Conservation (phyloP, 1,140 invertebrate species). For the Drosophila lacertosa region DNA sequence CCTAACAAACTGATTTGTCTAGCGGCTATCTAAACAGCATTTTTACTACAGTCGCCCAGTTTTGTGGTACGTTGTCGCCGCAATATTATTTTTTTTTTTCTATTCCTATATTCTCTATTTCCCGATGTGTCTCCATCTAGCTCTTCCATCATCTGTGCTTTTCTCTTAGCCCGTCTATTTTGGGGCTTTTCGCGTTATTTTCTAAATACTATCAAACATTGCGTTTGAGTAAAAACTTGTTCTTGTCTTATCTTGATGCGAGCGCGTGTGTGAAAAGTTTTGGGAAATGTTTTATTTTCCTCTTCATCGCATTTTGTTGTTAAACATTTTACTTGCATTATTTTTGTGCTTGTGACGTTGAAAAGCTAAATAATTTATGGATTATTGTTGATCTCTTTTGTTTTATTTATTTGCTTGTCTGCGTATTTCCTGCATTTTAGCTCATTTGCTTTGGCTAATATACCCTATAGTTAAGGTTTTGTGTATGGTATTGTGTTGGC, state of each 20-base stretch:
- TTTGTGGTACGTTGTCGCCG: conserved; percentile 30
- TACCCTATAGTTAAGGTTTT: no score
- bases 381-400: not conserved
- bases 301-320: conserved; percentile 59
- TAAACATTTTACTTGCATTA: conserved; percentile 49
- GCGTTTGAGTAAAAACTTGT: conserved; percentile 18
- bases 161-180: conserved; percentile 54
- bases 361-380: conserved; percentile 15
- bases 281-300: conserved; percentile 25
- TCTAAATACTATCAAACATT: conserved; percentile 53
- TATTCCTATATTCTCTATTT: conserved; percentile 10
- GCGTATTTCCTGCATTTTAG: not conserved
- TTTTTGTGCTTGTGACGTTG: conserved; percentile 13
- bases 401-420: not conserved
- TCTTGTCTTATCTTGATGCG: conserved; percentile 38
- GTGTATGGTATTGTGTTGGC: no score
- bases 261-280: conserved; percentile 45
- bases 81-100: conserved; percentile 1
- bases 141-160: conserved; percentile 20
- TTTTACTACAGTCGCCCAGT: conserved; percentile 58
- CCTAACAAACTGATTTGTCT: conserved; percentile 77
- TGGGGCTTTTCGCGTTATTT: conserved; percentile 54
- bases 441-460: not conserved
- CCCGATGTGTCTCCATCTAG: conserved; percentile 43
- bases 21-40: conserved; percentile 59